These are phyloP conservation scores for Silurus meridionalis DNA, from an alignment of 2,113 vertebrate genomes.

Conservation along the genomic window DNA sequence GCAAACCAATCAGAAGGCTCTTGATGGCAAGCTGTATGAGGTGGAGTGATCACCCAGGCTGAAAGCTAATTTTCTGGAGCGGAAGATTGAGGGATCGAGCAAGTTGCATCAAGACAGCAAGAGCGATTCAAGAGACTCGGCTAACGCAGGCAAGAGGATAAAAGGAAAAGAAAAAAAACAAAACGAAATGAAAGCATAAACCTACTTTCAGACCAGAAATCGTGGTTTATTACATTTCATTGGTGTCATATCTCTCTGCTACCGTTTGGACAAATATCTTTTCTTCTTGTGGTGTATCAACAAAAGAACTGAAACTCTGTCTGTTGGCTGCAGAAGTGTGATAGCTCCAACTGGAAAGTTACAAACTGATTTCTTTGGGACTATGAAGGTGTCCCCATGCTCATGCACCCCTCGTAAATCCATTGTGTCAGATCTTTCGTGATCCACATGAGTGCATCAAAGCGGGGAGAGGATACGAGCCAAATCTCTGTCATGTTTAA, in stretches of 20 bases:
- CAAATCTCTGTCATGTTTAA: conserved; percentile 24
- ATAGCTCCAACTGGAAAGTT: neutral
- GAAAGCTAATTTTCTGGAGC: conserved; percentile 62
- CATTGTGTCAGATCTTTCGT: conserved; percentile 13
- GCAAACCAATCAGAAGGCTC: conserved; percentile 61
- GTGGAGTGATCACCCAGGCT: conserved; percentile 64
- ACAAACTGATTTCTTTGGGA: neutral
- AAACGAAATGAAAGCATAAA: conserved; percentile 28
- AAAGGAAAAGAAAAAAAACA: neutral
- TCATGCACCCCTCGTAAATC: conserved; percentile 22
- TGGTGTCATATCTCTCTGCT: conserved; percentile 57
- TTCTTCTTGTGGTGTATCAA: conserved; percentile 45
- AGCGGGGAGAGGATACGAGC: neutral
- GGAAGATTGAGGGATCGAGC: conserved; percentile 52
- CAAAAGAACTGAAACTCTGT: conserved; percentile 23
- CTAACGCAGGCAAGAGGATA: neutral
- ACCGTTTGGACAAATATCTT: conserved; percentile 46
- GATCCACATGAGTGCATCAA: conserved; percentile 2
- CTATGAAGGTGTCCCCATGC: neutral
- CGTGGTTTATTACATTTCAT: conserved; percentile 31
- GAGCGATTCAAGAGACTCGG: conserved; percentile 54
- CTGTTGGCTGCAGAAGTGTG: neutral
- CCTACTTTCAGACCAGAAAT: conserved; percentile 35
- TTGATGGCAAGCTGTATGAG: conserved; percentile 58
- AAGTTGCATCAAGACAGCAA: conserved; percentile 56